Conservation (phyloP, 2,113 vertebrate genomes). For the Labeo rohita region DNA sequence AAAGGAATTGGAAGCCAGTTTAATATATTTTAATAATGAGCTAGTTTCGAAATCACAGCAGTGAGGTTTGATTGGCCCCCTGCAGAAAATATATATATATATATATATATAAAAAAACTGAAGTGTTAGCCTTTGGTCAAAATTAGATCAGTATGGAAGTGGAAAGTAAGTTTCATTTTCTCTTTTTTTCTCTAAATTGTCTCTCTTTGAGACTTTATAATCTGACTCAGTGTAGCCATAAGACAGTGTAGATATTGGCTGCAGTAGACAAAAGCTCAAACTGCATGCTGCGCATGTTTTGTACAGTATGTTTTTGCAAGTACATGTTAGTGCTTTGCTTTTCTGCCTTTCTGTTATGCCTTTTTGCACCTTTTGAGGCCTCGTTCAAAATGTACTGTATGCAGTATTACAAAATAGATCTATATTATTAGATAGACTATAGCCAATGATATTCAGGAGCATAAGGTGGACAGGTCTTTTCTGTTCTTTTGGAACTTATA, state of each 20-base stretch:
- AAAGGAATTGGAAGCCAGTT: neutral
- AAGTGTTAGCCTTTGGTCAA: neutral
- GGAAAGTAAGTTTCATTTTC: neutral
- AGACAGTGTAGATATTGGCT: neutral
- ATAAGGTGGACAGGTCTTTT: neutral
- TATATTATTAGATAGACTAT: neutral
- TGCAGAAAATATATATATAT: neutral
- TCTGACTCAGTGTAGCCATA: neutral
- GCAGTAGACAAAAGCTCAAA: neutral
- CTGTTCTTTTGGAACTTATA: neutral
- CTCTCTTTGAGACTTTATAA: neutral
- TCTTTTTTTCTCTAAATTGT: neutral
- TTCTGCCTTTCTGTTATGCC: neutral
- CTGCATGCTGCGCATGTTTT: neutral
- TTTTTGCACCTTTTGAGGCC: conserved; percentile 34
- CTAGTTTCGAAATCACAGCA: neutral
- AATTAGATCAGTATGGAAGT: neutral
- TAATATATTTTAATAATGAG: neutral
- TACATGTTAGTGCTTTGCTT: neutral
- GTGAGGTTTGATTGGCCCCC: neutral
- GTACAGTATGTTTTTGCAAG: neutral
- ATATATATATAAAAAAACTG: neutral
- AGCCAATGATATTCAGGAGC: neutral
- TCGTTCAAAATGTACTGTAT: neutral
- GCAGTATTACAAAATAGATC: neutral